Conservation (phyloP, 2,888 invertebrate genomes). For the Thereva nobilitata region DNA sequence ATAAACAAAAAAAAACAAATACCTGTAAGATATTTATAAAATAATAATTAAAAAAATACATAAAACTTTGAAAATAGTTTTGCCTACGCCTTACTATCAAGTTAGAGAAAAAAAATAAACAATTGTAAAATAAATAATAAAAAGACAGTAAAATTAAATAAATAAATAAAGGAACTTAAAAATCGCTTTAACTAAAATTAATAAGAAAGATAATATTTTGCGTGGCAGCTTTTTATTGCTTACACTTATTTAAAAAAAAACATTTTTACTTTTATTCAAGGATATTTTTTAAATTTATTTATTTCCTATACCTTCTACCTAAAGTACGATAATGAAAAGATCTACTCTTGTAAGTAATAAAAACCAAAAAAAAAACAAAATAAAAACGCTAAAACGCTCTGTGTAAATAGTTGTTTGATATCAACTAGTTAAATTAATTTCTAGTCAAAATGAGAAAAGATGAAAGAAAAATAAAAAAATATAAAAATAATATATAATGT, state of each 20-base stretch:
- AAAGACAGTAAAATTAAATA: no score
- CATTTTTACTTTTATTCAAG: slow-evolving; percentile 20
- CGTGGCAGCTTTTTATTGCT: slow-evolving; percentile 28
- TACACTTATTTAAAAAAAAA: slow-evolving; percentile 17
- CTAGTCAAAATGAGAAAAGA: slow-evolving; percentile 1
- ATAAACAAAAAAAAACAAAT: slow-evolving; percentile 11
- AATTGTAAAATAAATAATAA: slow-evolving; percentile 16
- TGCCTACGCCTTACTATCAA: slow-evolving; percentile 31
- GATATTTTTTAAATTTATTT: no score
- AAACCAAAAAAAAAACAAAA: slow-evolving; percentile 3
- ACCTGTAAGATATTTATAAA: neutral
- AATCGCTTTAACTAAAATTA: slow-evolving; percentile 11
- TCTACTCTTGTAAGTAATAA: no score
- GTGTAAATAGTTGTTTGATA: slow-evolving; percentile 29
- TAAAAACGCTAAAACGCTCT: slow-evolving; percentile 21
- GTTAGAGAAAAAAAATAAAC: slow-evolving; percentile 7
- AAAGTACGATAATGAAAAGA: no score
- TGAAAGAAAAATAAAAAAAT: slow-evolving; percentile 22
- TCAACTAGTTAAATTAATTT: slow-evolving; percentile 9
- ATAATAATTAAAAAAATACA: slow-evolving; percentile 15
- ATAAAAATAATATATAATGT: neutral
- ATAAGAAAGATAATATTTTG: neutral
- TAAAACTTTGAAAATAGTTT: slow-evolving; percentile 23
- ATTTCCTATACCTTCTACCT: no score
- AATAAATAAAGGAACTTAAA: slow-evolving; percentile 12